A percentile compares a stretch with the other conserved stretches of the same genome.
phyloP scores from a whole-genome alignment of 2,113 vertebrate species.

The Camelus bactrianus region DNA sequence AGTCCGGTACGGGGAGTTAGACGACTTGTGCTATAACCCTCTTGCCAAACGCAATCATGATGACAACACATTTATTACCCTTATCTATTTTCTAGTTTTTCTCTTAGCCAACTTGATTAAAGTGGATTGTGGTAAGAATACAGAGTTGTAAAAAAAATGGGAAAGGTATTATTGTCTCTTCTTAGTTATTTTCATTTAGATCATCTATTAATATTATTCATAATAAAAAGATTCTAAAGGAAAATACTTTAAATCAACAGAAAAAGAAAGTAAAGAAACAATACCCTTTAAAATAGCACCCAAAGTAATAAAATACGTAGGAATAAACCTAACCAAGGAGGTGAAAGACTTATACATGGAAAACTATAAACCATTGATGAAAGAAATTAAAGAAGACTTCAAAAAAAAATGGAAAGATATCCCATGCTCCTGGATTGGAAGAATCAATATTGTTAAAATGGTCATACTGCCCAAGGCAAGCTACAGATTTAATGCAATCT shows the following conservation, averaged over 20 bases:
- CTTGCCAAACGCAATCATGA: neutral
- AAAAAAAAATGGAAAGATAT: no score
- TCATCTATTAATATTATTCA: neutral
- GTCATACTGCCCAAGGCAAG: no score
- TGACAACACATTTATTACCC: constrained; percentile 48
- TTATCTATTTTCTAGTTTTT: constrained; percentile 35
- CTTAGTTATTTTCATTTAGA: constrained; percentile 44
- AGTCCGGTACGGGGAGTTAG: constrained; percentile 37
- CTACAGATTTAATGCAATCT: no score
- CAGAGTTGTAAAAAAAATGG: constrained; percentile 42
- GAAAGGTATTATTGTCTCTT: neutral
- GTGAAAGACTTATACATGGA: no score
- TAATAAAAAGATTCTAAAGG: constrained; percentile 41
- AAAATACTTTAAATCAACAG: constrained; percentile 37
- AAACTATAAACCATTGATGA: no score
- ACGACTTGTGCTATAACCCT: neutral
- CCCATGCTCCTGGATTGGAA: no score
- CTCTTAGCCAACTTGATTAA: constrained; percentile 13
- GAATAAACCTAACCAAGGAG: no score
- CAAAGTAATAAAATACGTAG: no score
- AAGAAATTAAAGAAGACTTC: no score
- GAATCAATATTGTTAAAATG: no score
- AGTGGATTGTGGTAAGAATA: neutral
- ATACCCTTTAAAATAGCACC: no score
- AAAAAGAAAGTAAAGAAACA: no score